Evolutionary conservation across 2,888 invertebrate genomes (phyloP).

Genomic region (Limnephilus auricula): DNA sequence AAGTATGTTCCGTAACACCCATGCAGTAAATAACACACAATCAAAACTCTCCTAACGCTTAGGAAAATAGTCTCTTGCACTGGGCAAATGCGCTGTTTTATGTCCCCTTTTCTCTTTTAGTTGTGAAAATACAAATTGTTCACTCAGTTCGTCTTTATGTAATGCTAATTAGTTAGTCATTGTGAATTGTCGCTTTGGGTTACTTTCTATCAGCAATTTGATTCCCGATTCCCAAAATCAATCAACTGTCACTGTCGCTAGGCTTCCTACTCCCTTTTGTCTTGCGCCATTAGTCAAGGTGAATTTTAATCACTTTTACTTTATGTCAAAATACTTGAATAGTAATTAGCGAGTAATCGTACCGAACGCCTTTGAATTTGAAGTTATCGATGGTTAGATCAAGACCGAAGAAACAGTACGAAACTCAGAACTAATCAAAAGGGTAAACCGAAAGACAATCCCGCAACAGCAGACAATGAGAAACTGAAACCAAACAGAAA

Average conservation of each 20-base stretch:
- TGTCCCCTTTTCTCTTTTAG: background rate
- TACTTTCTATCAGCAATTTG: background rate
- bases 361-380: background rate
- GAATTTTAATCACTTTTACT: background rate
- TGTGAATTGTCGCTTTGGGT: background rate
- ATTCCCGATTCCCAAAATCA: constrained; percentile 27
- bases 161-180: background rate
- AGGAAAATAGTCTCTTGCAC: background rate
- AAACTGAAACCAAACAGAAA: background rate
- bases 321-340: background rate
- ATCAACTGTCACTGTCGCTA: background rate
- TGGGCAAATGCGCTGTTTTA: background rate
- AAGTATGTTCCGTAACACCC: too few relatives aligned
- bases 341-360: background rate
- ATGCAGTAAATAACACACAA: background rate
- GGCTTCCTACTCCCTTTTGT: background rate
- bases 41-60: background rate
- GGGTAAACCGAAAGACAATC: background rate
- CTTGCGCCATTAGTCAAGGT: background rate
- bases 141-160: background rate
- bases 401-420: background rate
- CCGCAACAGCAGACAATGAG: background rate
- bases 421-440: background rate
- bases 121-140: background rate
- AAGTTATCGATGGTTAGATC: background rate